Evolutionary conservation across 2,888 invertebrate species (phyloP).

Genomic region (Nymphalis c-album): DNA sequence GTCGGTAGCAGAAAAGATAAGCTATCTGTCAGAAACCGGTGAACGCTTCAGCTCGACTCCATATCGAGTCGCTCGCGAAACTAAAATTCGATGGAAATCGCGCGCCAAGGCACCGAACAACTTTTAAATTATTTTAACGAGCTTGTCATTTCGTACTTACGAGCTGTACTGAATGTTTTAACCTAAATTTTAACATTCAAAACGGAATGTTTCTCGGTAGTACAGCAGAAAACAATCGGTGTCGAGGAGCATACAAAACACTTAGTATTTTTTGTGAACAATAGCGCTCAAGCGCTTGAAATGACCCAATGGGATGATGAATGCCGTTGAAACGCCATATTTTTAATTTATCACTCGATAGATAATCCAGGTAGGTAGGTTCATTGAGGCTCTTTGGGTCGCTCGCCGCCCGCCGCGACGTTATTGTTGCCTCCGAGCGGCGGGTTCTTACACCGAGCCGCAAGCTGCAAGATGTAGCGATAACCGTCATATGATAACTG

Average conservation of each 20-base stretch:
- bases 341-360: slow-evolving; percentile 78
- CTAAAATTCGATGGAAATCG: slow-evolving; percentile 19
- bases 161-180: slow-evolving; percentile 32
- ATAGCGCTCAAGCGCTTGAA: slow-evolving; percentile 41
- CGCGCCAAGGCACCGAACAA: slow-evolving; percentile 20
- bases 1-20: slow-evolving; percentile 3
- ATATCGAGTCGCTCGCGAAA: slow-evolving; percentile 19
- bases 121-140: slow-evolving; percentile 36
- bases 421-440: slow-evolving; percentile 53
- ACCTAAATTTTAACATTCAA: slow-evolving; percentile 38
- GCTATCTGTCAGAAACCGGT: slow-evolving; percentile 10
- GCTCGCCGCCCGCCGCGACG: slow-evolving; percentile 63
- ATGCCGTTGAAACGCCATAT: slow-evolving; percentile 74
- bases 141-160: slow-evolving; percentile 28
- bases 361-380: slow-evolving; percentile 74
- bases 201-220: slow-evolving; percentile 32
- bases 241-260: slow-evolving; percentile 41
- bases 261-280: slow-evolving; percentile 39
- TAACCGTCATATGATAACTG: not conserved
- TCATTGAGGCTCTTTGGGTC: slow-evolving; percentile 66
- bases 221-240: slow-evolving; percentile 39
- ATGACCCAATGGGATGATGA: slow-evolving; percentile 74
- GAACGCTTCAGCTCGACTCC: slow-evolving; percentile 9
- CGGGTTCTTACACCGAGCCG: slow-evolving; percentile 36
- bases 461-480: slow-evolving; percentile 42